Percentiles rank a stretch among this genome's conserved stretches.
Conservation (phyloP, 2,797 vertebrate genomes). For the Aplochiton taeniatus region DNA sequence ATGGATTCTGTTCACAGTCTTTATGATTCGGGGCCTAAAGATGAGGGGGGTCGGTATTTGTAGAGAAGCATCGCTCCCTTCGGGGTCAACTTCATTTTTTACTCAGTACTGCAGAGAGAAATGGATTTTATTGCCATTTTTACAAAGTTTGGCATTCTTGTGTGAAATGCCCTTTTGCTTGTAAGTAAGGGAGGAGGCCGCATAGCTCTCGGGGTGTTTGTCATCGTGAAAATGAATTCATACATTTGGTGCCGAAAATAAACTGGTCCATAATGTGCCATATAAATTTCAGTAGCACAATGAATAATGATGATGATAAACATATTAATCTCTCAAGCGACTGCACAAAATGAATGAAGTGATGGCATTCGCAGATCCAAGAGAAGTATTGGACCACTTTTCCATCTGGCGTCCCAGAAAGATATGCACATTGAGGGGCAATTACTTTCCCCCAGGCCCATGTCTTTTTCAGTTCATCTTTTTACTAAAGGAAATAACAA, state of each 20-base stretch:
- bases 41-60: conserved; percentile 1
- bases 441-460: conserved; percentile 40
- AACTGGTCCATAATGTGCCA: conserved; percentile 12
- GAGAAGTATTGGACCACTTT: conserved; percentile 34
- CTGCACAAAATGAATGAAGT: conserved; percentile 26
- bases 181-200: neutral
- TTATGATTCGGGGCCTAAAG: conserved; percentile 27
- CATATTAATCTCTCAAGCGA: conserved; percentile 38
- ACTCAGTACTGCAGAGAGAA: conserved; percentile 28
- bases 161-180: conserved; percentile 25
- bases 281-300: conserved; percentile 13
- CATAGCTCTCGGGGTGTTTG: conserved; percentile 18
- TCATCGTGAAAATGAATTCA: conserved; percentile 16
- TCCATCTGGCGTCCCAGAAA: conserved; percentile 39
- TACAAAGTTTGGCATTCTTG: conserved; percentile 18
- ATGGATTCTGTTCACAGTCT: conserved; percentile 16
- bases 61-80: conserved; percentile 26
- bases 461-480: conserved; percentile 49
- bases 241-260: conserved; percentile 26
- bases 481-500: conserved; percentile 44
- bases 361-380: conserved; percentile 36
- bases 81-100: conserved; percentile 40
- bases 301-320: conserved; percentile 39
- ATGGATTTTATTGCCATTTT: conserved; percentile 30
- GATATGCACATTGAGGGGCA: conserved; percentile 36